Evolutionary conservation across 2,797 vertebrate genomes (phyloP).

Genomic region (Leuciscus waleckii): DNA sequence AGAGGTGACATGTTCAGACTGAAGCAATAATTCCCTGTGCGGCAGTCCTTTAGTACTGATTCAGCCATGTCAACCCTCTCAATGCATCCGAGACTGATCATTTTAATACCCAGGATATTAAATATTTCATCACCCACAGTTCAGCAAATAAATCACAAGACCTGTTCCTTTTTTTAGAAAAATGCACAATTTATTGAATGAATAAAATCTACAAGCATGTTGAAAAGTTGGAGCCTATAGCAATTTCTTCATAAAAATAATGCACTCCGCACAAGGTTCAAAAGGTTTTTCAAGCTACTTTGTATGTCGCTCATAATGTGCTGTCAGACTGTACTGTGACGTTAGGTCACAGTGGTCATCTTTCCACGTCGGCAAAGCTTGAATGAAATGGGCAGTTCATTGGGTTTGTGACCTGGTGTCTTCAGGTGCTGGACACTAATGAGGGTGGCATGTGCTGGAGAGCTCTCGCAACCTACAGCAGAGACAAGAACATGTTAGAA

Average conservation of each 20-base stretch:
- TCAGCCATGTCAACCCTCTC: constrained; percentile 47
- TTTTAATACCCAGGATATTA: constrained; percentile 61
- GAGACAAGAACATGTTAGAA: constrained; percentile 34
- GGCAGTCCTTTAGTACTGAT: constrained; percentile 43
- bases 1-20: constrained; percentile 31
- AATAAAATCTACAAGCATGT: constrained; percentile 54
- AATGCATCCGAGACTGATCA: constrained; percentile 55
- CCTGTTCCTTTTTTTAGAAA: constrained; percentile 42
- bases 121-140: constrained; percentile 58
- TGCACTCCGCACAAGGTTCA: constrained; percentile 3
- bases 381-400: constrained; percentile 29
- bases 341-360: constrained; percentile 28
- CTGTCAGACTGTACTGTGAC: neutral
- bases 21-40: constrained; percentile 44
- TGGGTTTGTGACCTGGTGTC: constrained; percentile 5
- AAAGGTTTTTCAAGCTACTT: constrained; percentile 14
- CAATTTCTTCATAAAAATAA: constrained; percentile 35
- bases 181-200: constrained; percentile 61
- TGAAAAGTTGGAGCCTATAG: constrained; percentile 38
- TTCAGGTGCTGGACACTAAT: constrained; percentile 33
- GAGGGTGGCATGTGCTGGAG: constrained; percentile 20
- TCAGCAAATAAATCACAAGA: constrained; percentile 59
- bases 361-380: constrained; percentile 16
- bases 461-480: constrained; percentile 41
- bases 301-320: neutral